phyloP scores from a whole-genome alignment of 37 sponge, comb jelly and placozoan species.

The Chondrosia reniformis region DNA sequence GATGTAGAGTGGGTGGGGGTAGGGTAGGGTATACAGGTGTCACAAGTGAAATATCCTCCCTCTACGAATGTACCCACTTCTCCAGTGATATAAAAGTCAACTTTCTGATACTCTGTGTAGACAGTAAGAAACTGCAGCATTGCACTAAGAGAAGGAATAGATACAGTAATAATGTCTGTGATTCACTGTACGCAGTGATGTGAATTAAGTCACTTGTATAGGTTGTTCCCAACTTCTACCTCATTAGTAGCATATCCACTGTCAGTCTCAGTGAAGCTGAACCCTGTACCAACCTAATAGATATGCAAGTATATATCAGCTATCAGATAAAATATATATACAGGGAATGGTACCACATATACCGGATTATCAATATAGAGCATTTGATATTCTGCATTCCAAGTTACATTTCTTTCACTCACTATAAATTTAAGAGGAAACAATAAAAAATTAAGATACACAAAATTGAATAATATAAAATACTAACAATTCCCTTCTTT shows the following conservation, averaged over 20 bases:
- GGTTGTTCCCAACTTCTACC: constrained; percentile 61
- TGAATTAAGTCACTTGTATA: constrained; percentile 44
- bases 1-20: too few relatives aligned
- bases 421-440: constrained; percentile 13
- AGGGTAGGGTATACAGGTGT: neutral
- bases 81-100: constrained; percentile 86
- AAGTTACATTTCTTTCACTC: constrained; percentile 37
- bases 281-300: constrained; percentile 83
- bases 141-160: constrained; percentile 27
- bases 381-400: constrained; percentile 73
- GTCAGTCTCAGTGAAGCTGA: constrained; percentile 61
- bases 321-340: too few relatives aligned
- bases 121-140: constrained; percentile 81
- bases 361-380: constrained; percentile 92
- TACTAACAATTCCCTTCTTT: constrained; percentile 27
- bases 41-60: neutral
- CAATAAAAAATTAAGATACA: neutral
- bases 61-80: constrained; percentile 46
- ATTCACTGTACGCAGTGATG: neutral
- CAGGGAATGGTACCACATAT: too few relatives aligned
- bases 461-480: neutral
- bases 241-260: constrained; percentile 77
- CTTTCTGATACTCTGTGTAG: constrained; percentile 62
- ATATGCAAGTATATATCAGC: too few relatives aligned
- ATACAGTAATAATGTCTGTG: too few relatives aligned